Evolutionary conservation across 2,797 vertebrate species (phyloP).

Genomic region (Girardinus metallicus): DNA sequence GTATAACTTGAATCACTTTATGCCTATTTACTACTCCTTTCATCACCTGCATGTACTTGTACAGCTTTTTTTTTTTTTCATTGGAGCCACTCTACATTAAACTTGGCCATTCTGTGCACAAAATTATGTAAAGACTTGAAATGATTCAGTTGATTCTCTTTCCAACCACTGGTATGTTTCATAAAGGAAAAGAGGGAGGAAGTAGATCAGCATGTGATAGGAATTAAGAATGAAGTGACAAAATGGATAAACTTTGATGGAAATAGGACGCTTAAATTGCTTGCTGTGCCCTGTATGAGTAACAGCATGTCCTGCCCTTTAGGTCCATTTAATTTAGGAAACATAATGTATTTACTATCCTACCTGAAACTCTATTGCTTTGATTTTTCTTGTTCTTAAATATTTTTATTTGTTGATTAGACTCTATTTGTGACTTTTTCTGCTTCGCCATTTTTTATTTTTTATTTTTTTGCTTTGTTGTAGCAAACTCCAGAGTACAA

Average conservation of each 20-base stretch:
- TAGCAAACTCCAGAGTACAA: background rate
- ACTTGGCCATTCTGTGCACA: background rate
- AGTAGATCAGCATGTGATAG: background rate
- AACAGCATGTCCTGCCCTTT: slow-evolving; percentile 54
- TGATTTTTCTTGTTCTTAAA: slow-evolving; percentile 4
- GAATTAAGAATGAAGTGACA: background rate
- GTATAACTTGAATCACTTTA: background rate
- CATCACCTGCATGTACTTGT: background rate
- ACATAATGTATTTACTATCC: slow-evolving; percentile 26
- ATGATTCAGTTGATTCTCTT: slow-evolving; percentile 33
- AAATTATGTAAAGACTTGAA: slow-evolving; percentile 30
- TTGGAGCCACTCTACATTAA: background rate
- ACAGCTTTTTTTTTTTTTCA: background rate
- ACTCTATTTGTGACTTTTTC: background rate
- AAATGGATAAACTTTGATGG: slow-evolving; percentile 7
- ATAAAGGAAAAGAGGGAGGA: background rate
- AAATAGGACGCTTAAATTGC: slow-evolving; percentile 1
- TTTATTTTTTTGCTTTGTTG: slow-evolving; percentile 10
- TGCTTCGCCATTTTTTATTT: background rate
- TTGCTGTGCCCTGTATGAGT: slow-evolving; percentile 23
- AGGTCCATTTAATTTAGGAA: slow-evolving; percentile 42
- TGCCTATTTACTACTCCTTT: background rate
- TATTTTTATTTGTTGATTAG: too few species aligned
- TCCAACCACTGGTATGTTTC: background rate
- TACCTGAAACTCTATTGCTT: slow-evolving; percentile 23